Evolutionary conservation across 2,797 vertebrate genomes (phyloP), one percentile per base, ranked within the genome.

Genomic region (Galaxias olidus): DNA sequence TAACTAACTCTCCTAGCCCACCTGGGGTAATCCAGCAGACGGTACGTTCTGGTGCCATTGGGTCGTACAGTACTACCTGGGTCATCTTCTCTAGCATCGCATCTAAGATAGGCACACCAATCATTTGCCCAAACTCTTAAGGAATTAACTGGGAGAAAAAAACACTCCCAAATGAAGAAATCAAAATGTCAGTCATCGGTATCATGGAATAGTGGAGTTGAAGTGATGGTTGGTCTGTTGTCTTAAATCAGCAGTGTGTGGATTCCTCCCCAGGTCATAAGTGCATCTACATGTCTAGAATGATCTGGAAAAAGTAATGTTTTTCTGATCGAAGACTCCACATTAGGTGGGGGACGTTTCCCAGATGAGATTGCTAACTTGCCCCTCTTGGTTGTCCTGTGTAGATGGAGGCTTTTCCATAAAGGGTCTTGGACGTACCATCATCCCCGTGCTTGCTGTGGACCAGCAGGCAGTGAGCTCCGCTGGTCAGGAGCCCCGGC

Each of bases 391-490:
- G 73, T 71, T 73, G 50, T 68, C 68, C 64, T 71, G 55, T 71
- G 61, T 89, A 97, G 96, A 96, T 49, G 79, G 88, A 68, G 87
- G 79, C 65, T 76, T 89, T 79, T 76, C 83, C 80, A 57, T 90
- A 45, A 91, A 90, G 79, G 93, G 92, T 74, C 84, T 84, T 58
- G 90, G 89, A 80, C 84, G 82, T 77, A 87, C 71, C 77, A 18
- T 91, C 81, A 76, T 94, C 69, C 81, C 94, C 1, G 93, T 91
- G 77, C 81, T 83, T 70, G 80, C 76, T 30, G 59, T 77, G 66
- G 92, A 94, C 79, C 68, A 77, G 66, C 63, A 62, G 41, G 77
- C 18, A 50, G 79, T 8, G 81, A 78, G 8, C 74, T 87, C 84
- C 84, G 84, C 89, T 70, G 88, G 89, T 88, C 90, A 85, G 65